Evolutionary conservation across 1,140 invertebrate species (phyloP).

Genomic region (Megalopta genalis): DNA sequence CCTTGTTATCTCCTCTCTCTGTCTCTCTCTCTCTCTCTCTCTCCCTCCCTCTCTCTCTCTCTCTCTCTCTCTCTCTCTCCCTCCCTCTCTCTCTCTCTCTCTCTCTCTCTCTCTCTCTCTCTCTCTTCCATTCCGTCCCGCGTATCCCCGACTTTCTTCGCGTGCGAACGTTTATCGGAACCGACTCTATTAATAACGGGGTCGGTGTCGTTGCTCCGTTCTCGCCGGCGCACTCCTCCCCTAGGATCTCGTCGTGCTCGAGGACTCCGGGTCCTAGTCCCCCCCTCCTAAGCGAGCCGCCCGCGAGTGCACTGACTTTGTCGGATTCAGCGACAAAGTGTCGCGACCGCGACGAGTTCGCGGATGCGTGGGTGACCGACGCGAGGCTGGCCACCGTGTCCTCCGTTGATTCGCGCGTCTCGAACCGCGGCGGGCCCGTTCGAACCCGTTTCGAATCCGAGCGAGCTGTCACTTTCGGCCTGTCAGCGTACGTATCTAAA

Average conservation of each 20-base stretch:
- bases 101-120: neutral
- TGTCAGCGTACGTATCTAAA: no score
- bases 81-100: no score
- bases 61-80: neutral
- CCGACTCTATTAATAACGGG: slow-evolving; percentile 16
- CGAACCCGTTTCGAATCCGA: no score
- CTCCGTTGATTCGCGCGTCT: no score
- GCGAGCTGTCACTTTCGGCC: no score
- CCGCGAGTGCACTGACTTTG: no score
- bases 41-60: neutral
- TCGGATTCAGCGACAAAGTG: no score
- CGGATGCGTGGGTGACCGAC: no score
- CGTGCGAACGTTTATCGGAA: neutral
- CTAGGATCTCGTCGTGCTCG: neutral
- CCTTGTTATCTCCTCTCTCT: neutral
- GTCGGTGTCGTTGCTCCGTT: slow-evolving; percentile 28
- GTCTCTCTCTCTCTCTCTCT: neutral
- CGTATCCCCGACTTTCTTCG: neutral
- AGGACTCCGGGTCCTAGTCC: neutral
- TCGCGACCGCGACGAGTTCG: no score
- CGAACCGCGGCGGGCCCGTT: no score
- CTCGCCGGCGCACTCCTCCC: slow-evolving; percentile 5
- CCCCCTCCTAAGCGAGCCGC: no score
- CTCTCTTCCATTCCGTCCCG: neutral
- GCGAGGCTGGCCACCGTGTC: no score